Base-by-base conservation (phyloP, 2,113 vertebrate species). In the Sclerurus mexicanus region DNA sequence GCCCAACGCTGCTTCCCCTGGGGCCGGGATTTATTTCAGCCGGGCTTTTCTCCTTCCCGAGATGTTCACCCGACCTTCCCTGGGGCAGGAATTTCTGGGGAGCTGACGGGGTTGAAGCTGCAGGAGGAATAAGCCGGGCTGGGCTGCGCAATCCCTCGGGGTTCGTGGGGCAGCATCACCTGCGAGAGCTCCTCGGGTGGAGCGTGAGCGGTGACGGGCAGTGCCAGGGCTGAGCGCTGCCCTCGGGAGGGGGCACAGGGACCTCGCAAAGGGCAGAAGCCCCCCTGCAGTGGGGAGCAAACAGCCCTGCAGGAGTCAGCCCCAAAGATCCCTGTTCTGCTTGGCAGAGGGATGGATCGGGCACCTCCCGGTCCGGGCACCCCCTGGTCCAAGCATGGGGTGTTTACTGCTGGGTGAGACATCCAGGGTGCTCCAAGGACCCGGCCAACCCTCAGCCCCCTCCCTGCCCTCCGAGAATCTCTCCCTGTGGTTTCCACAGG, bases 311-410 rank as follows among this genome's bases (percentile, higher is more conserved):
- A 42, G 22, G 47, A 2, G 14, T n/a, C 5, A 69, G 16, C 62
- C 42, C 76, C 35, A 3, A n/a, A 15, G 6, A 22, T 4, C 16
- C 13, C 47, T 0, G 1, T 1, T 49, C 18, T 27, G 25, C 20
- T 75, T 30, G 33, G n/a, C 46, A 39, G 49, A 21, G 10, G 21
- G 18, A 4, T 1, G 42, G 58, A 12, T 17, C 31, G 0, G 31
- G 25, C 56, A 10, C 4, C n/a, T n/a, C n/a, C n/a, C n/a, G n/a
- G n/a, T n/a, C n/a, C 31, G 0, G 31, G 25, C 56, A 10, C 4
- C 33, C 22, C 25, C 44, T 14, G 42, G 12, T 7, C 5, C 0
- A 0, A 13, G 17, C 10, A 0, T 0, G 23, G 21, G 10, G 7
- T 15, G 5, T n/a, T 31, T 44, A 40, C 11, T 37, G 33, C 58